Base-by-base conservation (phyloP, 2,113 vertebrate species). In the Tragelaphus strepsiceros region DNA sequence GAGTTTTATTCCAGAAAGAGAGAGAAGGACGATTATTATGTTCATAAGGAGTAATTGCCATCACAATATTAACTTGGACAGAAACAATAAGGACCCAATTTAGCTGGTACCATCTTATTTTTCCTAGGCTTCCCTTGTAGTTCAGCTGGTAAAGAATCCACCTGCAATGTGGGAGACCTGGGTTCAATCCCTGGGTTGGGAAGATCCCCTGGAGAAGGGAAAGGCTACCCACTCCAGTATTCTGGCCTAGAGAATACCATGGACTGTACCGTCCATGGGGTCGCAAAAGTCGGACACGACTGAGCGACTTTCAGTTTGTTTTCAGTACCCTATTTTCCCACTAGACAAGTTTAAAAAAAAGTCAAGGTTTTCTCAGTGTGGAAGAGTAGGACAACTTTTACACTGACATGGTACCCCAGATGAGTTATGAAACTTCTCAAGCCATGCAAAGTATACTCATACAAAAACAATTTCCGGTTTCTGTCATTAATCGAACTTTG, bases 1-100 rank as follows among this genome's bases (percentile, higher is more conserved):
- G 96, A 97, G 86, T 98, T 99, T 99, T 99, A 99, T 98, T 99
- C 98, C 94, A 98, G 97, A 94, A 80, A 80, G 15, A 51, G 77
- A 30, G 77, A 16, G 51, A 64, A 80, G 46, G 53, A n/a, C 5
- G 19, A 54, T 89, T 96, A 98, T 97, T 97, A 98, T 54, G 90
- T 98, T 97, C 97, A 95, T 90, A 94, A 97, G 97, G 97, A 98
- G 59, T 95, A 95, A 97, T 96, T 94, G 62, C 39, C 92, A 96
- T 97, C 95, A 93, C 91, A 98, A 97, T 96, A 96, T 59, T 62
- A 90, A 61, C 91, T 0, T 49, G 51, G 84, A 97, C 96, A 77
- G 90, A 74, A 39, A 51, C 30, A 59, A 94, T 39, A 96, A 98
- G 84, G 98, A 96, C 94, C 97, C 95, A 94, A 39, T 96, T 98